Evolutionary conservation across 2,797 vertebrate genomes (phyloP).

Genomic region (Poliocrania exsul): DNA sequence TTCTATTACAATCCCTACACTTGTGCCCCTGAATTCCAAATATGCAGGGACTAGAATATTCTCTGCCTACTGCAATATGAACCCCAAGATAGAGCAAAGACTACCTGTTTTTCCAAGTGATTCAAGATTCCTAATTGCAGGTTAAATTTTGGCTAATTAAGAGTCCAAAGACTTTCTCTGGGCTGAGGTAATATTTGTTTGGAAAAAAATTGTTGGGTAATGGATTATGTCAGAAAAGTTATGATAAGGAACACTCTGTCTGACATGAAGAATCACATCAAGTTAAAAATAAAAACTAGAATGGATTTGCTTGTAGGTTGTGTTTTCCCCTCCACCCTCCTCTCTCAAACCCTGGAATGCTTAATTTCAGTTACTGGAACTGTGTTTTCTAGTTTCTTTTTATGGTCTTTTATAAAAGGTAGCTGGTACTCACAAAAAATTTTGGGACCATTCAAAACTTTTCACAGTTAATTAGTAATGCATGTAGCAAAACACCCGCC

Average conservation of each 20-base stretch:
- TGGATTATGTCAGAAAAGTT: constrained; percentile 42
- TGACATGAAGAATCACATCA: constrained; percentile 7
- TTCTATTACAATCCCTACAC: neutral
- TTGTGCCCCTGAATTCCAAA: neutral
- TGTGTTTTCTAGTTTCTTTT: constrained; percentile 32
- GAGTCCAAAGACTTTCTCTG: constrained; percentile 28
- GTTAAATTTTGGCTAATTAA: constrained; percentile 40
- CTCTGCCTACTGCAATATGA: constrained; percentile 27
- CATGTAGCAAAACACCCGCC: constrained; percentile 71
- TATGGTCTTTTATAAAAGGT: constrained; percentile 66
- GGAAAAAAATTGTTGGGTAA: constrained; percentile 12
- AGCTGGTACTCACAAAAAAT: constrained; percentile 62
- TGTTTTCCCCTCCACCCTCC: neutral
- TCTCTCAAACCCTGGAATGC: neutral
- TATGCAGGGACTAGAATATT: constrained; percentile 26
- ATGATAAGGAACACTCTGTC: constrained; percentile 17
- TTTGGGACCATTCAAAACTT: constrained; percentile 66
- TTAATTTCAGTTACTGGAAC: constrained; percentile 64
- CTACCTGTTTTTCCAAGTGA: constrained; percentile 43
- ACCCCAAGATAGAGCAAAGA: constrained; percentile 9
- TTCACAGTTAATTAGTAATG: constrained; percentile 77
- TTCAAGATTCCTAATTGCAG: constrained; percentile 46
- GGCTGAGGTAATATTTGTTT: constrained; percentile 49
- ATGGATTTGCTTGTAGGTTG: neutral
- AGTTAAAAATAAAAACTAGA: constrained; percentile 17